Evolutionary conservation across 2,888 invertebrate genomes (phyloP).

Genomic region (Caradrina kadenii): DNA sequence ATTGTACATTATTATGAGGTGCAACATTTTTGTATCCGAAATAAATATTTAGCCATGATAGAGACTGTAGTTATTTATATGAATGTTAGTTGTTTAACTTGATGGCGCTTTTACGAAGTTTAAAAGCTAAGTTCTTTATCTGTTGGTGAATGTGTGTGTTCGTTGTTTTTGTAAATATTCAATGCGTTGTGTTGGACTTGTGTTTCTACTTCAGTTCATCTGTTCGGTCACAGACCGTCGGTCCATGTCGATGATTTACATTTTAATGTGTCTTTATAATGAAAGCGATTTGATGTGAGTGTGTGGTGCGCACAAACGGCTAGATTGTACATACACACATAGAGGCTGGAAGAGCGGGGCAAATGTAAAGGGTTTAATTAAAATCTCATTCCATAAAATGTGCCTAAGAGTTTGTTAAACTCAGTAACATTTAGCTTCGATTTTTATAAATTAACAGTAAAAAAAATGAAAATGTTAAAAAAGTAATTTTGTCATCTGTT

Average conservation of each 20-base stretch:
- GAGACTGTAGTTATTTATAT: constrained; percentile 87
- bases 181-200: constrained; percentile 42
- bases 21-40: constrained; percentile 68
- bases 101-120: constrained; percentile 80
- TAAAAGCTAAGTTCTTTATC: constrained; percentile 71
- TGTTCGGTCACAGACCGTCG: constrained; percentile 54
- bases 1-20: constrained; percentile 60
- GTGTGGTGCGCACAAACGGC: constrained; percentile 70
- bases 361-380: constrained; percentile 72
- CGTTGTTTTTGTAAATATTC: constrained; percentile 79
- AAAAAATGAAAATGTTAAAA: constrained; percentile 36
- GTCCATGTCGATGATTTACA: constrained; percentile 54
- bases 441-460: constrained; percentile 66
- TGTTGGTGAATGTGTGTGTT: constrained; percentile 66
- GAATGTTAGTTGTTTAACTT: constrained; percentile 85
- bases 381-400: constrained; percentile 82
- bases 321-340: constrained; percentile 80
- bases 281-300: constrained; percentile 65
- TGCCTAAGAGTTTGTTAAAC: constrained; percentile 84
- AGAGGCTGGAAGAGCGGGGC: constrained; percentile 78
- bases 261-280: constrained; percentile 64
- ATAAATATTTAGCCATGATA: constrained; percentile 80
- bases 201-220: constrained; percentile 39
- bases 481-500: constrained; percentile 57
- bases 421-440: constrained; percentile 81